A percentile compares a stretch with the other conserved stretches of the same genome.
phyloP scores from a whole-genome alignment of 2,797 vertebrate genomes.

The Pangasius macronema region DNA sequence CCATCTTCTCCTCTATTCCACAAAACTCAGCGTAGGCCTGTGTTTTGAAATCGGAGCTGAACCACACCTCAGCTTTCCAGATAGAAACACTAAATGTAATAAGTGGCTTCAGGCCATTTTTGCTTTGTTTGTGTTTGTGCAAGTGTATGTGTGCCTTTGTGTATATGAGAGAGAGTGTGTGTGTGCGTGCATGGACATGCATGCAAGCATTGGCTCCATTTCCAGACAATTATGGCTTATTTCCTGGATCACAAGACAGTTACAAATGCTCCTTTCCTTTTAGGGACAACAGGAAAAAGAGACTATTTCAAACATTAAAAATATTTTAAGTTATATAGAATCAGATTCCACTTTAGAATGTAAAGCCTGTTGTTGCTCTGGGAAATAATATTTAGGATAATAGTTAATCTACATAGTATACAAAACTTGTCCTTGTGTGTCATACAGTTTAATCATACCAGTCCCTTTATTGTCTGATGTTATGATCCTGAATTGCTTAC shows the following conservation, averaged over 20 bases:
- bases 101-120: slow-evolving; percentile 35
- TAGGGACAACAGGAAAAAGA: slow-evolving; percentile 11
- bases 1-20: not conserved
- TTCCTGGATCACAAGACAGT: slow-evolving; percentile 31
- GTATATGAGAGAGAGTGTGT: slow-evolving; percentile 5
- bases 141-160: slow-evolving; percentile 30
- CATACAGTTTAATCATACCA: not conserved
- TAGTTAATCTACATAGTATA: not conserved
- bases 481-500: not conserved
- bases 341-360: not conserved
- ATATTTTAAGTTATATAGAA: not conserved
- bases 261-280: slow-evolving; percentile 2
- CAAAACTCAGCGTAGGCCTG: slow-evolving; percentile 4
- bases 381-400: not conserved
- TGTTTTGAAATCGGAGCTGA: slow-evolving; percentile 42
- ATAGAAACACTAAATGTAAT: slow-evolving; percentile 37
- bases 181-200: not conserved
- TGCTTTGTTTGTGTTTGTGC: slow-evolving; percentile 38
- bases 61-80: slow-evolving; percentile 33
- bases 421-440: not conserved
- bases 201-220: slow-evolving; percentile 11
- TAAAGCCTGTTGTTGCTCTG: not conserved
- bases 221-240: slow-evolving; percentile 38
- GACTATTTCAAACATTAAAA: not conserved
- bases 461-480: not conserved